A percentile compares a stretch with the other conserved stretches of the same genome.
phyloP scores from a whole-genome alignment of 1,140 invertebrate species.

The Protaetia brevitarsis region DNA sequence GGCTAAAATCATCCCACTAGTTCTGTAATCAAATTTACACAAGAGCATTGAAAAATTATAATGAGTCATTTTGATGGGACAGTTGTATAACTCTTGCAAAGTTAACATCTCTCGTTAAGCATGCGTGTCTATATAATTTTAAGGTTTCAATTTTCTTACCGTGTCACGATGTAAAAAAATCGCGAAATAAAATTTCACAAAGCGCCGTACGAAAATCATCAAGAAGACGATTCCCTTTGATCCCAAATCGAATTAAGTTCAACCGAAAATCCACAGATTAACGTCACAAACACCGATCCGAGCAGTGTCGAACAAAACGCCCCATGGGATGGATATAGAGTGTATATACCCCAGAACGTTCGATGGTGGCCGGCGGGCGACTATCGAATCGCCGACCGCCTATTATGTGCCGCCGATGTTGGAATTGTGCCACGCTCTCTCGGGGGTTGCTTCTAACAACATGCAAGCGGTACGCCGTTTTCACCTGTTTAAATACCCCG shows the following conservation, averaged over 20 bases:
- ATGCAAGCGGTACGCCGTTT: not conserved
- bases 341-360: not conserved
- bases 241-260: not conserved
- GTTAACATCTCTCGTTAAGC: too few relatives aligned
- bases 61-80: too few relatives aligned
- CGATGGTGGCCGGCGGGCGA: too few relatives aligned
- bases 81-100: too few relatives aligned
- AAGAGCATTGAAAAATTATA: too few relatives aligned
- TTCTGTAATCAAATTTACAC: too few relatives aligned
- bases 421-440: constrained; percentile 15
- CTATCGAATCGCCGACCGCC: not conserved
- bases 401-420: not conserved
- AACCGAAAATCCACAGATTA: not conserved
- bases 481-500: constrained; percentile 26
- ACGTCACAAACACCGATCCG: not conserved
- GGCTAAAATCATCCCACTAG: too few relatives aligned
- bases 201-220: not conserved
- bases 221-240: not conserved
- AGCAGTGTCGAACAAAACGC: not conserved
- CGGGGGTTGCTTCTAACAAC: constrained; percentile 10
- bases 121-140: too few relatives aligned
- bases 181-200: too few relatives aligned
- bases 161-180: too few relatives aligned
- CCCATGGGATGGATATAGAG: not conserved
- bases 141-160: too few relatives aligned